A percentile compares a stretch with the other conserved stretches of the same genome.
Evolutionary conservation across 2,888 invertebrate species (phyloP).

Genomic region (Drosophila paramelanica): DNA sequence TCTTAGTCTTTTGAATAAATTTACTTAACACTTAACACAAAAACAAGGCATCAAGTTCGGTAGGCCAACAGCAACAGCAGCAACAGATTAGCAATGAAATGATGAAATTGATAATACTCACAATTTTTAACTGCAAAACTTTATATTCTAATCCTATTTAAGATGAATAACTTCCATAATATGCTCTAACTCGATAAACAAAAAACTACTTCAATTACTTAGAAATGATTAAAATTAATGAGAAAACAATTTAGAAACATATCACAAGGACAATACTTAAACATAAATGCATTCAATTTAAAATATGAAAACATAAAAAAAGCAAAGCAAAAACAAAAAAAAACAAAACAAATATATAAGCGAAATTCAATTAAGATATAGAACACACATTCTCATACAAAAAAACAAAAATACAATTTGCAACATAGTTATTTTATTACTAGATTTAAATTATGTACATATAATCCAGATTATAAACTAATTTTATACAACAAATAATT

Average conservation of each 20-base stretch:
- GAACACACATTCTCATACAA: conserved; percentile 56
- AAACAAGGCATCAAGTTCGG: conserved; percentile 52
- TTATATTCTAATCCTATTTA: conserved; percentile 73
- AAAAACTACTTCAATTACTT: conserved; percentile 81
- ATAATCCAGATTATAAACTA: conserved; percentile 58
- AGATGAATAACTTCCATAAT: conserved; percentile 75
- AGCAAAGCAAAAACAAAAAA: conserved; percentile 47
- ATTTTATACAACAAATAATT: conserved; percentile 65
- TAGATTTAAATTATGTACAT: conserved; percentile 65
- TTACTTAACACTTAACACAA: conserved; percentile 39
- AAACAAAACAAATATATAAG: conserved; percentile 34
- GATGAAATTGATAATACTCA: conserved; percentile 61
- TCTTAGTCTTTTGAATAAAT: conserved; percentile 69
- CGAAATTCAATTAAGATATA: conserved; percentile 53
- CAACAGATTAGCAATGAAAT: conserved; percentile 49
- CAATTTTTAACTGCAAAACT: conserved; percentile 60
- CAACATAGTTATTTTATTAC: conserved; percentile 76
- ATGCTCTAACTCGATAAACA: conserved; percentile 74
- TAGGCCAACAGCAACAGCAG: conserved; percentile 40
- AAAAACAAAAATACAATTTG: conserved; percentile 58
- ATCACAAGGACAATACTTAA: conserved; percentile 85
- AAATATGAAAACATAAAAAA: conserved; percentile 48
- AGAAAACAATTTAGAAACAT: conserved; percentile 83
- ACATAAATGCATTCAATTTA: conserved; percentile 78
- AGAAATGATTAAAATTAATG: conserved; percentile 75